Percentiles rank a stretch among this genome's conserved stretches.
Conservation (phyloP, 2,797 vertebrate species). For the Tiaroga cobitis region DNA sequence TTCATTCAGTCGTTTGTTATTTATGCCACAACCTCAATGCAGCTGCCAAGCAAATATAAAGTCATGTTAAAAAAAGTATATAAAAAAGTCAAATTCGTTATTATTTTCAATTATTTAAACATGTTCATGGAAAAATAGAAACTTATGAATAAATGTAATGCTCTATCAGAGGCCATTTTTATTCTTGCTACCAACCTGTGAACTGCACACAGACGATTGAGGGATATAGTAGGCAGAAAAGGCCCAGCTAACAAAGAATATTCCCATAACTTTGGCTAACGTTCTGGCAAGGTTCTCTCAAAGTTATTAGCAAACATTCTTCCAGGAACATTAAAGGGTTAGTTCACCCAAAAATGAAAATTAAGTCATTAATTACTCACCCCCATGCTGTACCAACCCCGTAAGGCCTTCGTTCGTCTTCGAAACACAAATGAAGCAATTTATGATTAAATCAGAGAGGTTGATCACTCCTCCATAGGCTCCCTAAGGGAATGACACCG, state of each 20-base stretch:
- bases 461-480: too few relatives aligned
- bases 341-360: too few relatives aligned
- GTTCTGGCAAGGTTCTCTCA: neutral
- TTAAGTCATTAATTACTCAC: too few relatives aligned
- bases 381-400: too few relatives aligned
- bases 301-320: neutral
- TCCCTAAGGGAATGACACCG: too few relatives aligned
- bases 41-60: neutral
- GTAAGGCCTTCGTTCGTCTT: too few relatives aligned
- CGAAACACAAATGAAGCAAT: too few relatives aligned
- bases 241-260: neutral
- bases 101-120: neutral
- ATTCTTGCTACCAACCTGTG: neutral
- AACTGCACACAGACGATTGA: neutral
- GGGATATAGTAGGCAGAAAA: neutral
- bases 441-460: too few relatives aligned
- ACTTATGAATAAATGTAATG: neutral
- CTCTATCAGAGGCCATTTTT: neutral
- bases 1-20: neutral
- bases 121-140: neutral
- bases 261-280: neutral
- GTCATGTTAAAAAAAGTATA: neutral
- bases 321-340: neutral
- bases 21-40: neutral
- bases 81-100: neutral